phyloP scores from a whole-genome alignment of 2,113 vertebrate species.

The Misgurnus anguillicaudatus region DNA sequence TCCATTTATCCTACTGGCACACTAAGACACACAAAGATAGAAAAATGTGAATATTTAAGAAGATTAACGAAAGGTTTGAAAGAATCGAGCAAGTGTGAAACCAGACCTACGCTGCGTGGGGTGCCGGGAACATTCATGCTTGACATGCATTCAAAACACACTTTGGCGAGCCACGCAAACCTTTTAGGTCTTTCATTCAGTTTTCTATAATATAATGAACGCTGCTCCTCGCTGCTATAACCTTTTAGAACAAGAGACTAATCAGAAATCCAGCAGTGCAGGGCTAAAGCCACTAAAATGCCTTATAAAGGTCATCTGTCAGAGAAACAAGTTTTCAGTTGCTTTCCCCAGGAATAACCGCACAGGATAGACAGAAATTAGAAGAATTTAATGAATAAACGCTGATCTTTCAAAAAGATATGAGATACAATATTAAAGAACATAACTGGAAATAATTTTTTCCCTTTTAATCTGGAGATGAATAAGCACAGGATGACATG shows the following conservation, averaged over 20 bases:
- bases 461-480: neutral
- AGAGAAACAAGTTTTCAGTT: constrained; percentile 23
- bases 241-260: constrained; percentile 34
- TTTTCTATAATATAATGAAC: neutral
- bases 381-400: neutral
- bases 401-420: neutral
- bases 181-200: neutral
- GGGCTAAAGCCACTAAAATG: constrained; percentile 20
- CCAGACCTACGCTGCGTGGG: too few species aligned
- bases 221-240: constrained; percentile 6
- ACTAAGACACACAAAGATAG: constrained; percentile 69
- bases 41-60: neutral
- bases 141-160: neutral
- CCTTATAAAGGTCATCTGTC: constrained; percentile 44
- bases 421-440: neutral
- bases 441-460: constrained; percentile 1
- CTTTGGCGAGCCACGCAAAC: neutral
- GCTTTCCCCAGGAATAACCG: neutral
- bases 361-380: neutral
- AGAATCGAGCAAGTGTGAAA: too few species aligned
- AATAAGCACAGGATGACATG: constrained; percentile 1
- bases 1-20: constrained; percentile 92
- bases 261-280: constrained; percentile 28
- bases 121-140: too few species aligned
- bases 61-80: too few species aligned